Percentiles rank a stretch among this genome's conserved stretches.
These are phyloP conservation scores for Cardiocondyla obscurior DNA, from an alignment of 1,140 invertebrate genomes.

Conservation along the genomic window DNA sequence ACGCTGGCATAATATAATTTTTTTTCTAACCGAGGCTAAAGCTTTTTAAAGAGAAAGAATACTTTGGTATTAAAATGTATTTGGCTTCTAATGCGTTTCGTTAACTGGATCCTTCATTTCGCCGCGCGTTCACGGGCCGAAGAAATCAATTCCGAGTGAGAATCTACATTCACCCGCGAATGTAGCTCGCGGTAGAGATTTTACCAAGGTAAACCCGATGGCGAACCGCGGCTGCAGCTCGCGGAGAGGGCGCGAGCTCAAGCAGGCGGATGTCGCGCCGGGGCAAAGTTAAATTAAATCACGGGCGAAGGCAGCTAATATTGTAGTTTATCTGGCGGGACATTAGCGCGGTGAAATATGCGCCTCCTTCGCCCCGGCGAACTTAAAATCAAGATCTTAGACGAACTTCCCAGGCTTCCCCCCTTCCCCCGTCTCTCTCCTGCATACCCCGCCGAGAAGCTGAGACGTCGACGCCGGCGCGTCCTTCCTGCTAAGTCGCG, in stretches of 20 bases:
- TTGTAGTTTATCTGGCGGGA: slow-evolving; percentile 83
- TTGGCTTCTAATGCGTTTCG: neutral
- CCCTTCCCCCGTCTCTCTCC: slow-evolving; percentile 51
- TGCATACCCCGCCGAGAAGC: slow-evolving; percentile 15
- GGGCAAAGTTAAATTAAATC: slow-evolving; percentile 84
- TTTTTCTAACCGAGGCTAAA: neutral
- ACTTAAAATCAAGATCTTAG: slow-evolving; percentile 84
- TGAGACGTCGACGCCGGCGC: slow-evolving; percentile 53
- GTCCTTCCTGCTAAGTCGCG: slow-evolving; percentile 83
- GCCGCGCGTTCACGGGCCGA: neutral
- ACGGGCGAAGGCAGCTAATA: slow-evolving; percentile 82
- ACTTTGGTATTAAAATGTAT: neutral
- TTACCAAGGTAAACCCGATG: slow-evolving; percentile 3
- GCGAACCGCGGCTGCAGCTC: slow-evolving; percentile 29
- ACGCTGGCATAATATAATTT: slow-evolving; percentile 74
- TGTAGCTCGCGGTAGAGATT: neutral
- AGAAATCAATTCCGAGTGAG: slow-evolving; percentile 1
- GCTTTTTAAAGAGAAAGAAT: neutral
- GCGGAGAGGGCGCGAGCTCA: slow-evolving; percentile 66
- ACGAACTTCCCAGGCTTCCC: slow-evolving; percentile 75
- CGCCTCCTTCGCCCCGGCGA: slow-evolving; percentile 76
- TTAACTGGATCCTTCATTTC: neutral
- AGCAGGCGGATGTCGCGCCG: slow-evolving; percentile 80
- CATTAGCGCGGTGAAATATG: slow-evolving; percentile 83
- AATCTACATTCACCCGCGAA: neutral